phyloP scores from a whole-genome alignment of 1,140 invertebrate genomes.

The Leucophenga varia region DNA sequence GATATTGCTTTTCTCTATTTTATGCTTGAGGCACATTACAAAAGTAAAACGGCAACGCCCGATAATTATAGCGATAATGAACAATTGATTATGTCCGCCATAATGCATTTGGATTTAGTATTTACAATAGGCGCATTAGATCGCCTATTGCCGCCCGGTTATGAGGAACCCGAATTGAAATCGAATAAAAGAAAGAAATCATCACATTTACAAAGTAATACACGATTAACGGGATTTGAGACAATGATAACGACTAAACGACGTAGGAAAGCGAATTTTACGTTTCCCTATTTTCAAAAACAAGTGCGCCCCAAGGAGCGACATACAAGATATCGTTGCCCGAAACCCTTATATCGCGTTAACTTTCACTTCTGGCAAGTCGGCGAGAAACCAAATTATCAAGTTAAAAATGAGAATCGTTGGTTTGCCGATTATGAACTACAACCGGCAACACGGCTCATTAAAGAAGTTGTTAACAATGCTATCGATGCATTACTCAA shows the following conservation, averaged over 20 bases:
- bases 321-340: no score
- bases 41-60: neutral
- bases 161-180: no score
- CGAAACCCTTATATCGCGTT: neutral
- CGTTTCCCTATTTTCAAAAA: slow-evolving; percentile 17
- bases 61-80: slow-evolving; percentile 1
- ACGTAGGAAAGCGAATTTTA: no score
- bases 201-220: no score
- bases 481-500: slow-evolving; percentile 5
- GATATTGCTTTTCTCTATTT: slow-evolving; percentile 25
- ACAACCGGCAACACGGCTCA: neutral
- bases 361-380: slow-evolving; percentile 22
- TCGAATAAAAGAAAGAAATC: no score
- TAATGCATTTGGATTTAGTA: slow-evolving; percentile 16
- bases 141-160: slow-evolving; percentile 17
- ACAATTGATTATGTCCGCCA: slow-evolving; percentile 14
- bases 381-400: slow-evolving; percentile 11
- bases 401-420: slow-evolving; percentile 10
- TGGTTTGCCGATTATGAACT: slow-evolving; percentile 23
- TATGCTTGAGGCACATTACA: slow-evolving; percentile 19
- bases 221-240: no score
- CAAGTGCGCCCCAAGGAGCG: slow-evolving; percentile 6
- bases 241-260: no score
- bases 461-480: slow-evolving; percentile 6
- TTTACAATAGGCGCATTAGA: slow-evolving; percentile 22